Conservation (phyloP, 2,113 vertebrate species). For the Crotophaga sulcirostris region DNA sequence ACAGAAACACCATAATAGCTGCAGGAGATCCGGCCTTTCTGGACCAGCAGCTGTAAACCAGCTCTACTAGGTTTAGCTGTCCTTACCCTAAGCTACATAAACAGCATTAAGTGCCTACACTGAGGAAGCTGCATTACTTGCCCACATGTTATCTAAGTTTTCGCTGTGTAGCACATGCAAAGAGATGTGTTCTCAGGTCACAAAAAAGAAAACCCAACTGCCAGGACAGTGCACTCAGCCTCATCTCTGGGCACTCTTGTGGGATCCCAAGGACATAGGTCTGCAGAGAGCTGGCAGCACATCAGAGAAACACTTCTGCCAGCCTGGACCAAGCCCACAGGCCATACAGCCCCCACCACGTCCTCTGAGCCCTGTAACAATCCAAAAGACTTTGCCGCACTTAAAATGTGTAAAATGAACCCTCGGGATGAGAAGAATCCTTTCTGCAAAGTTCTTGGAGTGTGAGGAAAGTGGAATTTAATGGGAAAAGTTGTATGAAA, state of each 20-base stretch:
- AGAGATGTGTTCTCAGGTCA: not conserved
- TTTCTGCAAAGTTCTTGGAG: not conserved
- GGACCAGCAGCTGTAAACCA: not conserved
- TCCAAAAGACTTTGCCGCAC: not conserved
- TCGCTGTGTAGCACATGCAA: not conserved
- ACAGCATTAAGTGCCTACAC: not conserved
- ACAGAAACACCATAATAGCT: not conserved
- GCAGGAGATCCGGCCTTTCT: not conserved
- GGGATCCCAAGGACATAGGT: accelerated
- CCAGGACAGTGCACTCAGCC: not conserved
- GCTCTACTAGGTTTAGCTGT: not conserved
- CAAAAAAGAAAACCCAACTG: not conserved
- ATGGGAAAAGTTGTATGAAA: not conserved
- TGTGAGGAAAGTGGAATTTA: not conserved
- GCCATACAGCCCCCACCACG: not conserved
- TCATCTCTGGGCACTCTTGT: not conserved
- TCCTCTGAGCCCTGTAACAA: not conserved
- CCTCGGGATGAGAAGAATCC: not conserved
- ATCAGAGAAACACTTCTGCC: not conserved
- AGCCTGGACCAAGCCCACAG: accelerated
- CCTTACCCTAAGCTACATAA: not conserved
- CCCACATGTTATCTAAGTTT: not conserved
- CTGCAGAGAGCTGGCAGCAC: not conserved
- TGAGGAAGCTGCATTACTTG: not conserved
- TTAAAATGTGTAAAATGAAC: not conserved